These are phyloP conservation scores for Rostratula benghalensis DNA, from an alignment of 2,113 vertebrate genomes.

Conservation along the genomic window DNA sequence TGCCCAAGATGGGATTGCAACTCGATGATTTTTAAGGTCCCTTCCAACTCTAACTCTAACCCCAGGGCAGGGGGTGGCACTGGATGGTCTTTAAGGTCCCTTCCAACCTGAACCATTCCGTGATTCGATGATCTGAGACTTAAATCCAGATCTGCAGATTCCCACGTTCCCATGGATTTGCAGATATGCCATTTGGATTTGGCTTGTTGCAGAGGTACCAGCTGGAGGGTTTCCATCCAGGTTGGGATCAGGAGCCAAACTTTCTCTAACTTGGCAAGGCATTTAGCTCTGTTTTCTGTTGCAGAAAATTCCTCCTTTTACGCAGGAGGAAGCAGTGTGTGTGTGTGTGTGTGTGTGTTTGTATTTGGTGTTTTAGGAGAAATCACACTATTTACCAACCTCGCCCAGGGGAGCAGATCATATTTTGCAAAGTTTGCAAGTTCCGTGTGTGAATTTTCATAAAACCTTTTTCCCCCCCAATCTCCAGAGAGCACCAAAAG, in stretches of 20 bases:
- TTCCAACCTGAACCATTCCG: too few relatives aligned
- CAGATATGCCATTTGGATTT: neutral
- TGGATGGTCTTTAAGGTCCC: too few relatives aligned
- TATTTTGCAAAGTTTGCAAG: constrained; percentile 17
- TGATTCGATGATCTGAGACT: neutral
- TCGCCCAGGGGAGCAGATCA: constrained; percentile 16
- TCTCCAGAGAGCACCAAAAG: neutral
- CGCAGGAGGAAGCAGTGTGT: neutral
- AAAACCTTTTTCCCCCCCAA: neutral
- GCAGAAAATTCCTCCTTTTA: neutral
- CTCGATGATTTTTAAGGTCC: too few relatives aligned
- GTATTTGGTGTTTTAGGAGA: neutral
- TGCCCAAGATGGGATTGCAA: too few relatives aligned
- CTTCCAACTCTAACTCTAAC: too few relatives aligned
- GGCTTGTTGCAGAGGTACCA: neutral
- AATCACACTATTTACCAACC: neutral
- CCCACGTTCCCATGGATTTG: neutral
- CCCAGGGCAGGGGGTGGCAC: too few relatives aligned
- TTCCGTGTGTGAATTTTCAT: neutral
- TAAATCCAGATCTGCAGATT: neutral
- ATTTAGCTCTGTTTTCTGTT: neutral
- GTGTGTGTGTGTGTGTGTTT: neutral
- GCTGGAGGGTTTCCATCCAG: neutral
- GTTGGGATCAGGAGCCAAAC: neutral
- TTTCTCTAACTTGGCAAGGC: neutral